These are phyloP conservation scores for Drosophila quadrilineata DNA, from an alignment of 1,140 invertebrate species.

Conservation along the genomic window DNA sequence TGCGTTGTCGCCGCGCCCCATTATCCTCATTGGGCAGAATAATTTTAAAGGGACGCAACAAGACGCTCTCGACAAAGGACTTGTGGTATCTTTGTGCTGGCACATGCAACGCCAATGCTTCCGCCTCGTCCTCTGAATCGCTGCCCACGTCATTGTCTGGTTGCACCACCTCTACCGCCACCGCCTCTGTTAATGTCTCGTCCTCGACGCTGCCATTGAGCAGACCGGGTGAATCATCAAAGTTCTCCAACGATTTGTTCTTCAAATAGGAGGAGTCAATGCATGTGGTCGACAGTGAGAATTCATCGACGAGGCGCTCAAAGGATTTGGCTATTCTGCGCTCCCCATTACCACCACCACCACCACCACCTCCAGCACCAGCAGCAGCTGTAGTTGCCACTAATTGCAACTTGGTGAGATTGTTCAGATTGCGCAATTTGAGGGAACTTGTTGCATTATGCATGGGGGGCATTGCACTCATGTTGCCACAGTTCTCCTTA, in stretches of 20 bases:
- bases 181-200: constrained; percentile 32
- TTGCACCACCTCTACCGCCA: constrained; percentile 6
- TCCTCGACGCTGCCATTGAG: constrained; percentile 5
- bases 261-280: constrained; percentile 79
- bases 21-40: constrained; percentile 72
- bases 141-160: constrained; percentile 24
- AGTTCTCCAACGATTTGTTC: constrained; percentile 81
- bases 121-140: background rate
- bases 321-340: constrained; percentile 81
- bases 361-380: no score
- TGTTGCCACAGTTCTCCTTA: constrained; percentile 63
- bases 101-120: constrained; percentile 45
- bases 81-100: constrained; percentile 64
- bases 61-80: constrained; percentile 74
- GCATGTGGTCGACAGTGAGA: constrained; percentile 70
- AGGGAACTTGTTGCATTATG: constrained; percentile 70
- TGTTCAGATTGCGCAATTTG: constrained; percentile 41
- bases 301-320: constrained; percentile 78
- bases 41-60: constrained; percentile 75
- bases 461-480: constrained; percentile 63
- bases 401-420: no score
- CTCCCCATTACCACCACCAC: no score
- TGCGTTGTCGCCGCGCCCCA: constrained; percentile 60
- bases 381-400: constrained; percentile 5
- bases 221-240: constrained; percentile 69